These are phyloP conservation scores for Synergus umbraculus DNA, from an alignment of 2,888 invertebrate species.

Conservation along the genomic window DNA sequence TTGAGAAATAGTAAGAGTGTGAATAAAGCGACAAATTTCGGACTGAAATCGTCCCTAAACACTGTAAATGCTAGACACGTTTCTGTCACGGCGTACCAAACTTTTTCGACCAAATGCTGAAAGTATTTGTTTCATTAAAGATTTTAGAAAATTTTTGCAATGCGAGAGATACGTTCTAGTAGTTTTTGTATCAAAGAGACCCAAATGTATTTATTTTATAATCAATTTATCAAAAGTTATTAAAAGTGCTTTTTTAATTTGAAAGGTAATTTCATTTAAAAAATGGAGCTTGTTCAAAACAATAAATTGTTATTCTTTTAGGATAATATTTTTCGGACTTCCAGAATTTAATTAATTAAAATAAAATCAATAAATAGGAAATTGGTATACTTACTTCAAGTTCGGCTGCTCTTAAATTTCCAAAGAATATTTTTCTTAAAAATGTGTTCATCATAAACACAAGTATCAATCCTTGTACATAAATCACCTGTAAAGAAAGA, in stretches of 20 bases:
- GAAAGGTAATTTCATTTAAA: background rate
- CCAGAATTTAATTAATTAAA: background rate
- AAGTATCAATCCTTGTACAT: constrained; percentile 96
- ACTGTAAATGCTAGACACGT: constrained; percentile 99
- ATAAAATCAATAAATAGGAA: constrained; percentile 38
- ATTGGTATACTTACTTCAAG: constrained; percentile 87
- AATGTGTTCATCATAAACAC: constrained; percentile 95
- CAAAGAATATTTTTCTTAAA: constrained; percentile 95
- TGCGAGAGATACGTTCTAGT: background rate
- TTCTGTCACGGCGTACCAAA: constrained; percentile 99
- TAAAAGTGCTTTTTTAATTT: background rate
- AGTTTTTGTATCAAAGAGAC: constrained; percentile 11
- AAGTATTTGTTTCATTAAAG: constrained; percentile 69
- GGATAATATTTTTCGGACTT: background rate
- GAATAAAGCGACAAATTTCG: constrained; percentile 98
- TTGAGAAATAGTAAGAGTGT: constrained; percentile 97
- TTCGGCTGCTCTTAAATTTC: constrained; percentile 95
- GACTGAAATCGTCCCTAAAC: constrained; percentile 99
- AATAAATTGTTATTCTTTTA: background rate
- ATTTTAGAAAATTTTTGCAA: background rate
- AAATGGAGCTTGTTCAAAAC: background rate
- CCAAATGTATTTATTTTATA: background rate
- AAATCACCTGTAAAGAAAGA: constrained; percentile 89
- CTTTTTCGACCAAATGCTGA: constrained; percentile 96
- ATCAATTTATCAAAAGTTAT: constrained; percentile 19